These are phyloP conservation scores for Sinocyclocheilus anophthalmus DNA, from an alignment of 2,113 vertebrate species.

Conservation along the genomic window DNA sequence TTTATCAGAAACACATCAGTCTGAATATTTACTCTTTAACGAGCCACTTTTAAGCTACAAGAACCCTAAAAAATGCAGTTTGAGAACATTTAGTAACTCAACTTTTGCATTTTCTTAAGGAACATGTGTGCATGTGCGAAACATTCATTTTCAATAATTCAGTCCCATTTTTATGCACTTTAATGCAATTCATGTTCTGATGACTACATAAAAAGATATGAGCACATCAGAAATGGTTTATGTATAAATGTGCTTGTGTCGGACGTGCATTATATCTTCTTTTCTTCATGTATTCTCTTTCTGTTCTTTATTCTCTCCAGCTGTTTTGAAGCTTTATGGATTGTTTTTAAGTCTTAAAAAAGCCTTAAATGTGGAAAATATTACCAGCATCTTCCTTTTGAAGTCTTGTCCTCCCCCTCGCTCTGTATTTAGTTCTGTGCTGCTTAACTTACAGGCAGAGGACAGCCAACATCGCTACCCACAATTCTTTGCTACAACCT, in stretches of 20 bases:
- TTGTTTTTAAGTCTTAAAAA: slow-evolving; percentile 82
- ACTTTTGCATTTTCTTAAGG: not conserved
- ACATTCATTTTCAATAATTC: not conserved
- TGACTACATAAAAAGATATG: not conserved
- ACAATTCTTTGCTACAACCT: not conserved
- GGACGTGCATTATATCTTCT: slow-evolving; percentile 18
- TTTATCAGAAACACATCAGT: not conserved
- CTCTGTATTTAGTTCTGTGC: slow-evolving; percentile 31
- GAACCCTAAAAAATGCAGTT: not conserved
- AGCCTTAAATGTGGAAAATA: slow-evolving; percentile 86
- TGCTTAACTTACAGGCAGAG: not conserved
- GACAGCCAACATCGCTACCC: not conserved
- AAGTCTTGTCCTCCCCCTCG: slow-evolving; percentile 43
- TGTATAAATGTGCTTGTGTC: not conserved
- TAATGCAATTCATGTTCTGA: not conserved
- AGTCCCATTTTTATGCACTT: not conserved
- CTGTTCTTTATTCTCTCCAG: slow-evolving; percentile 82
- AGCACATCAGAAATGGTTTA: not conserved
- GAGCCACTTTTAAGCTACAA: not conserved
- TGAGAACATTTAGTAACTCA: not conserved
- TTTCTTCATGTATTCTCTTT: slow-evolving; percentile 66
- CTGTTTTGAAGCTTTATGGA: slow-evolving; percentile 78
- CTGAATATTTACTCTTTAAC: not conserved
- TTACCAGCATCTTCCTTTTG: slow-evolving; percentile 79
- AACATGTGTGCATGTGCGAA: not conserved